Evolutionary conservation across 2,888 invertebrate genomes (phyloP).

Genomic region (Acanthosepion esculentum): DNA sequence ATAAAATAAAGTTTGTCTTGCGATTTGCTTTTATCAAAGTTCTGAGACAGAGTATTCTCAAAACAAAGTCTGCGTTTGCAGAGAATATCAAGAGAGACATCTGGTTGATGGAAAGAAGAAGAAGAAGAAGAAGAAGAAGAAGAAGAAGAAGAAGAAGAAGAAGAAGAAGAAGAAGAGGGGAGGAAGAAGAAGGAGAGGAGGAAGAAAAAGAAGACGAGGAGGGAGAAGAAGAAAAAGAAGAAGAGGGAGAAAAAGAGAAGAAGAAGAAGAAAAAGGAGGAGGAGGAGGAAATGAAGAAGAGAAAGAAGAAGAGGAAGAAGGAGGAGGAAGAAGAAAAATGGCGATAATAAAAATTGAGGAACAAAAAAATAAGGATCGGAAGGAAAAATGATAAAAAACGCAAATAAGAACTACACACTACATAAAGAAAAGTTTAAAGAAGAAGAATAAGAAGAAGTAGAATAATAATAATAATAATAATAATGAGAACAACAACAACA

Average conservation of each 20-base stretch:
- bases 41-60: not conserved
- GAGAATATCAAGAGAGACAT: not conserved
- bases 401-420: too few relatives aligned
- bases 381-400: not conserved
- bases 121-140: not conserved
- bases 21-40: not conserved
- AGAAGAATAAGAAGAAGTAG: not conserved
- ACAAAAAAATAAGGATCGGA: not conserved
- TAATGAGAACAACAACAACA: too few relatives aligned
- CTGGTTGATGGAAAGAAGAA: not conserved
- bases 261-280: not conserved
- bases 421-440: not conserved
- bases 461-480: too few relatives aligned
- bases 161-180: too few relatives aligned
- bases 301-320: not conserved
- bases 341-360: not conserved
- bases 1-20: not conserved
- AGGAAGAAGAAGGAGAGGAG: too few relatives aligned
- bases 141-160: not conserved
- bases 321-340: not conserved
- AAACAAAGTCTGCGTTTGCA: not conserved
- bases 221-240: not conserved
- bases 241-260: not conserved
- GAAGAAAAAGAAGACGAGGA: too few relatives aligned
- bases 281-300: not conserved